Evolutionary conservation across 2,113 vertebrate genomes (phyloP).

Genomic region (Nycticebus coucang): DNA sequence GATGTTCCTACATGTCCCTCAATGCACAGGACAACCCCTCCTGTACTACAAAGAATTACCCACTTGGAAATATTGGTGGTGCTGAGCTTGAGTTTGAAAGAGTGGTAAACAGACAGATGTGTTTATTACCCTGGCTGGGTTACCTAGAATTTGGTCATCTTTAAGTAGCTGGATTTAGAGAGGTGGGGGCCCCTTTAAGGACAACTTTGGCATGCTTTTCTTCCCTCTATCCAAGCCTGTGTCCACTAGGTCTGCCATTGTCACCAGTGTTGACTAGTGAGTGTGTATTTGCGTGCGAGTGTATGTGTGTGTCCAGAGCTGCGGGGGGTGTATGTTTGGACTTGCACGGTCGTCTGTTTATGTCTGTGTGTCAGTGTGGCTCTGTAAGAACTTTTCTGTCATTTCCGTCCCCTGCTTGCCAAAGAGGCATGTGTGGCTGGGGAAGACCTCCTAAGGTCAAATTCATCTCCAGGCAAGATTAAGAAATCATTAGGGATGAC

Average conservation of each 20-base stretch:
- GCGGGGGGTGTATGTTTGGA: slow-evolving; percentile 36
- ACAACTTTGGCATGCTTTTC: background rate
- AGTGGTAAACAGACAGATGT: background rate
- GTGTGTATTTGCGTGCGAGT: background rate
- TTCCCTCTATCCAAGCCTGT: background rate
- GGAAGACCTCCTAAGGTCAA: background rate
- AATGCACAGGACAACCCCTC: background rate
- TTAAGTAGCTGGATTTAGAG: background rate
- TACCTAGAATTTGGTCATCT: background rate
- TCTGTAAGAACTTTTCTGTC: background rate
- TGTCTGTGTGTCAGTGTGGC: background rate
- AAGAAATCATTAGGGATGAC: background rate
- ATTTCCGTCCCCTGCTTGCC: slow-evolving; percentile 43
- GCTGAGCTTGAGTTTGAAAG: accelerated
- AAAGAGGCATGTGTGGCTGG: background rate
- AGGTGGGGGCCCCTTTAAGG: background rate
- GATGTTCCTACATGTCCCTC: background rate
- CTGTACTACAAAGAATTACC: too few relatives aligned
- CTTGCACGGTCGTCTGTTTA: slow-evolving; percentile 52
- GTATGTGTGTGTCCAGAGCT: background rate
- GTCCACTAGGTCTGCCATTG: background rate
- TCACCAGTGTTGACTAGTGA: background rate
- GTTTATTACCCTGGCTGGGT: background rate
- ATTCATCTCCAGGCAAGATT: background rate
- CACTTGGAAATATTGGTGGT: background rate